phyloP scores from a whole-genome alignment of 2,797 vertebrate genomes.

The Amphiprion clarkii region DNA sequence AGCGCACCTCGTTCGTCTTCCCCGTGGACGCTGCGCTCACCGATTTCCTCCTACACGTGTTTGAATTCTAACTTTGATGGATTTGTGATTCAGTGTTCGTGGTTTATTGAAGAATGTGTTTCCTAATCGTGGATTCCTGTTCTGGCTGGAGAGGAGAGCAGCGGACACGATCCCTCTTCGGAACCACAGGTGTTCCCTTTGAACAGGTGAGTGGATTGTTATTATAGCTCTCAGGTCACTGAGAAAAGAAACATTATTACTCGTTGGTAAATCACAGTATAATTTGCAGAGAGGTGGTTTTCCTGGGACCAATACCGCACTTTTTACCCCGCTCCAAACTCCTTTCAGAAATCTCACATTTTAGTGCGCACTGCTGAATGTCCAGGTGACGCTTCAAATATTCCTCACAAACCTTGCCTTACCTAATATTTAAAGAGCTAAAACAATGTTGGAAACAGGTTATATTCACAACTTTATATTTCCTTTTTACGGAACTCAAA shows the following conservation, averaged over 20 bases:
- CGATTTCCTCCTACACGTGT: slow-evolving; percentile 9
- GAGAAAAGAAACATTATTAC: neutral
- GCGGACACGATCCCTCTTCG: slow-evolving; percentile 39
- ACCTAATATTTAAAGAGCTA: rapidly evolving
- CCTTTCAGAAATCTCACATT: slow-evolving; percentile 5
- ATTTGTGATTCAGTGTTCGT: slow-evolving; percentile 17
- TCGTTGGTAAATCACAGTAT: neutral
- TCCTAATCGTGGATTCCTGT: slow-evolving; percentile 50
- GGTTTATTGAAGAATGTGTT: slow-evolving; percentile 56
- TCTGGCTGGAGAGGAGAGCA: slow-evolving; percentile 66
- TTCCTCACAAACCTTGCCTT: neutral
- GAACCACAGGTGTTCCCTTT: slow-evolving; percentile 73
- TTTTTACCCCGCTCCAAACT: neutral
- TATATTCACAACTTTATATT: neutral
- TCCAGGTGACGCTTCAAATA: neutral
- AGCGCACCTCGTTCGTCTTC: slow-evolving; percentile 5
- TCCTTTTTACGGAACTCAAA: too few species aligned
- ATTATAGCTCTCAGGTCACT: neutral
- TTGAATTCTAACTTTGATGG: neutral
- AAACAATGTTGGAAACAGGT: neutral
- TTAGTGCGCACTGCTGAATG: neutral
- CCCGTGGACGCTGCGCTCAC: slow-evolving; percentile 21
- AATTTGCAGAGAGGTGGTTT: neutral
- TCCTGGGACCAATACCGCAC: neutral
- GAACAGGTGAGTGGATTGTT: slow-evolving; percentile 48